Evolutionary conservation across 2,888 invertebrate genomes (phyloP).

Genomic region (Caenorhabditis sp.): DNA sequence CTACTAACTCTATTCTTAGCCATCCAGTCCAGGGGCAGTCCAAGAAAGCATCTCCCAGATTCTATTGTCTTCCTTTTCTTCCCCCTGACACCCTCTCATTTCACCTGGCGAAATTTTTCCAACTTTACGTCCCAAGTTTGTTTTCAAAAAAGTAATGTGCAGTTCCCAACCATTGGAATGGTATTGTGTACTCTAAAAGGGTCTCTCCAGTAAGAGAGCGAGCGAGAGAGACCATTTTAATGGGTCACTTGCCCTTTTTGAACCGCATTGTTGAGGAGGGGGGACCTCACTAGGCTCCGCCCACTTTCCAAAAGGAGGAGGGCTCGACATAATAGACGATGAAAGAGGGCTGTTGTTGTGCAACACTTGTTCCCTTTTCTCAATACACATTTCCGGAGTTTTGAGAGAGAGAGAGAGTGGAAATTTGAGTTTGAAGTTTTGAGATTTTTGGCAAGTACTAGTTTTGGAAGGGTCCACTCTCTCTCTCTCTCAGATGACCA

Average conservation of each 20-base stretch:
- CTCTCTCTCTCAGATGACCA: too few species aligned
- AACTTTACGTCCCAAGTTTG: too few species aligned
- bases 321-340: conserved; percentile 62
- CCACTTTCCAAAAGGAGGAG: not conserved
- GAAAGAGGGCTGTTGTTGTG: conserved; percentile 14
- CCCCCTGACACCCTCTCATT: conserved; percentile 21
- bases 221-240: conserved; percentile 28
- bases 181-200: not conserved
- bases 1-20: too few species aligned
- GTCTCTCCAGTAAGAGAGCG: not conserved
- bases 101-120: conserved; percentile 9
- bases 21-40: not conserved
- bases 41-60: not conserved
- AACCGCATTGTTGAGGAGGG: conserved; percentile 42
- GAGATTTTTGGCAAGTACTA: conserved; percentile 8
- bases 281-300: not conserved
- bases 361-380: conserved; percentile 39
- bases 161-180: not conserved
- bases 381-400: conserved; percentile 15
- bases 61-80: conserved; percentile 9
- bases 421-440: not conserved
- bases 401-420: not conserved
- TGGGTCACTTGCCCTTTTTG: conserved; percentile 56
- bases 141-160: conserved; percentile 25
- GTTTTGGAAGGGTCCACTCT: not conserved